Evolutionary conservation across 2,113 vertebrate genomes (phyloP).

Genomic region (Formicarius rufipectus): DNA sequence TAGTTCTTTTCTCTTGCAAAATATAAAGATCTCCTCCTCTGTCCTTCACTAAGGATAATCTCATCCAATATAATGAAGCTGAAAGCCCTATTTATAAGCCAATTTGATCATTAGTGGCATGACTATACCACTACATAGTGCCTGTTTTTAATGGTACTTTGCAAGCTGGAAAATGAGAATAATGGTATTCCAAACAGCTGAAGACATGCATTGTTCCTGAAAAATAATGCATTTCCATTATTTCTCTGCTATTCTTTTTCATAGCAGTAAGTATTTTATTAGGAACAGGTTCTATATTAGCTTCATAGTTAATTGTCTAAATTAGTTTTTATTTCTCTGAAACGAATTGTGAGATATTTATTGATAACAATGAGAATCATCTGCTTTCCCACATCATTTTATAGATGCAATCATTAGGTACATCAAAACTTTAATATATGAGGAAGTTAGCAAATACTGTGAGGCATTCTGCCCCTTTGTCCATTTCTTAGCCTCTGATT

Average conservation of each 20-base stretch:
- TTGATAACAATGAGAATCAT: neutral
- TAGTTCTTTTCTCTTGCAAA: neutral
- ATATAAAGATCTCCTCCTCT: neutral
- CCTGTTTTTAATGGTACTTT: neutral
- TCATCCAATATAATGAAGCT: neutral
- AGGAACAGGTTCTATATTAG: neutral
- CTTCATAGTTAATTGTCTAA: neutral
- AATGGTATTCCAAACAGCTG: neutral
- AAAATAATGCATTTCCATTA: neutral
- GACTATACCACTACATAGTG: fast-evolving
- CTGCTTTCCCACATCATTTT: neutral
- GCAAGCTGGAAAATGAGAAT: neutral
- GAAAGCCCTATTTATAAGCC: neutral
- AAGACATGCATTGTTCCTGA: neutral
- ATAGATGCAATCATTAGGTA: neutral
- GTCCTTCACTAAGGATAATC: neutral
- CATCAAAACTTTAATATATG: neutral
- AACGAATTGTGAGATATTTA: neutral
- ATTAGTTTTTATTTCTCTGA: neutral
- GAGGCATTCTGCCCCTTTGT: neutral
- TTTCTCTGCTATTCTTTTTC: neutral
- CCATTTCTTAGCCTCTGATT: neutral
- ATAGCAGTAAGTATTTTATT: neutral
- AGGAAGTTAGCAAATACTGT: neutral
- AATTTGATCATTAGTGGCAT: neutral